Conservation (phyloP, 1,140 invertebrate genomes). For the Drosophila grimshawi region DNA sequence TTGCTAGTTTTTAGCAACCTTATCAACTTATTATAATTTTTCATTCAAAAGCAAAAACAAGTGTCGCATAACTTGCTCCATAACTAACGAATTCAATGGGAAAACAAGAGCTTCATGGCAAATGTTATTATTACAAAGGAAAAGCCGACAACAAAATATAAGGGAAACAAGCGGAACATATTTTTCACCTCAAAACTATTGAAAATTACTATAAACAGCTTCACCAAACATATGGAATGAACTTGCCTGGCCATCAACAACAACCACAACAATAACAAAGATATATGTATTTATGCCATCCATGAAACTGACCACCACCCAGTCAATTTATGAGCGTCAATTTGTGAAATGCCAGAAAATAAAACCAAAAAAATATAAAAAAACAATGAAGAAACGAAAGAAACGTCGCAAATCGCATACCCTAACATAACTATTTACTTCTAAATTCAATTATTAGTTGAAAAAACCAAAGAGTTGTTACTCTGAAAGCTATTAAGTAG, state of each 20-base stretch:
- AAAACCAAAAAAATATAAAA: slow-evolving; percentile 1
- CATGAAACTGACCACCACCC: slow-evolving; percentile 44
- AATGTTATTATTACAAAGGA: slow-evolving; percentile 5
- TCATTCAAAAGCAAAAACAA: background rate
- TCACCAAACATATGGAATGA: slow-evolving; percentile 45
- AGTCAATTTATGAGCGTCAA: slow-evolving; percentile 69
- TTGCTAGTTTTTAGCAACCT: too few relatives aligned
- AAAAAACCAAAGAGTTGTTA: too few relatives aligned
- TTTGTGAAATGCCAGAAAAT: slow-evolving; percentile 36
- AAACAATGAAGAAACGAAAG: background rate
- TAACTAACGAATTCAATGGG: slow-evolving; percentile 25
- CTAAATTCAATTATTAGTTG: too few relatives aligned
- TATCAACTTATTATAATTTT: too few relatives aligned
- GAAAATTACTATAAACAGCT: slow-evolving; percentile 77
- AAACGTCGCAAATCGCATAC: background rate
- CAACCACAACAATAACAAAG: slow-evolving; percentile 19
- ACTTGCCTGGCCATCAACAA: slow-evolving; percentile 45
- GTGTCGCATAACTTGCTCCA: slow-evolving; percentile 1
- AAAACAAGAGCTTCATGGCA: background rate
- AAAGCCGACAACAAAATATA: slow-evolving; percentile 3
- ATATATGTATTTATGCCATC: slow-evolving; percentile 55
- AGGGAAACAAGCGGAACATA: slow-evolving; percentile 55
- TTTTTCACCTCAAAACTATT: slow-evolving; percentile 76
- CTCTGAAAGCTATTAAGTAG: too few relatives aligned
- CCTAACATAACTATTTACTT: background rate